Conservation (phyloP, 2,113 vertebrate genomes). For the Ondatra zibethicus region DNA sequence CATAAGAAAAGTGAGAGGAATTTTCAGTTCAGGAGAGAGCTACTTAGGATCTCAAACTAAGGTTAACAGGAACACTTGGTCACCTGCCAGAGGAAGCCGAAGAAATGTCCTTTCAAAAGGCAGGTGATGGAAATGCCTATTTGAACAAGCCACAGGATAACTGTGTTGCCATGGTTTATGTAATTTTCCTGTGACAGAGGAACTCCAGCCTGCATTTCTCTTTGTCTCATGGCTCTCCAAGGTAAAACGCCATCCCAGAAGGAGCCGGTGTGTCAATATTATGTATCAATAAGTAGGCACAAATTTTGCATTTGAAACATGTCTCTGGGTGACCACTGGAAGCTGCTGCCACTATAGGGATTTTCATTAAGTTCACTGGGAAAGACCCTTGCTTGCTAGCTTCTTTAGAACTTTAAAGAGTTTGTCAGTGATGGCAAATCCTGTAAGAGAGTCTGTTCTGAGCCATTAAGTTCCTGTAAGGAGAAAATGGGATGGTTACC, state of each 20-base stretch:
- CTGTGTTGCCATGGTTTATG: neutral
- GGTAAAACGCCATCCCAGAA: neutral
- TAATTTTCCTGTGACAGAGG: conserved; percentile 6
- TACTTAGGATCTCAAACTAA: neutral
- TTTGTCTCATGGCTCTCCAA: neutral
- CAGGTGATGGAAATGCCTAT: neutral
- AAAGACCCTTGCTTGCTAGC: conserved; percentile 79
- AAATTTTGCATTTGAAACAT: neutral
- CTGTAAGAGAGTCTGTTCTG: conserved; percentile 76
- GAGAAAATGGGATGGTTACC: conserved; percentile 71
- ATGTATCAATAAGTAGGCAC: neutral
- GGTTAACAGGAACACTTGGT: neutral
- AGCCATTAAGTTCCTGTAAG: conserved; percentile 79
- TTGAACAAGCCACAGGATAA: neutral
- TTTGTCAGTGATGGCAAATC: conserved; percentile 70
- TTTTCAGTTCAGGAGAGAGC: neutral
- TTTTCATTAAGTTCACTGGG: conserved; percentile 71
- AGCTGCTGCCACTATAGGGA: conserved; percentile 76
- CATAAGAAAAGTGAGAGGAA: neutral
- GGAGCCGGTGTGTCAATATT: neutral
- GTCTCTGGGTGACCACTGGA: conserved; percentile 46
- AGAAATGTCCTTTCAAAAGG: neutral
- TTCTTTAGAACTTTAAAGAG: conserved; percentile 76
- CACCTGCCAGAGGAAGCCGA: neutral
- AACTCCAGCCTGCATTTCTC: conserved; percentile 54